Evolutionary conservation across 2,113 vertebrate genomes (phyloP), one percentile per base, ranked within the genome.

Genomic region (Tympanuchus pallidicinctus): DNA sequence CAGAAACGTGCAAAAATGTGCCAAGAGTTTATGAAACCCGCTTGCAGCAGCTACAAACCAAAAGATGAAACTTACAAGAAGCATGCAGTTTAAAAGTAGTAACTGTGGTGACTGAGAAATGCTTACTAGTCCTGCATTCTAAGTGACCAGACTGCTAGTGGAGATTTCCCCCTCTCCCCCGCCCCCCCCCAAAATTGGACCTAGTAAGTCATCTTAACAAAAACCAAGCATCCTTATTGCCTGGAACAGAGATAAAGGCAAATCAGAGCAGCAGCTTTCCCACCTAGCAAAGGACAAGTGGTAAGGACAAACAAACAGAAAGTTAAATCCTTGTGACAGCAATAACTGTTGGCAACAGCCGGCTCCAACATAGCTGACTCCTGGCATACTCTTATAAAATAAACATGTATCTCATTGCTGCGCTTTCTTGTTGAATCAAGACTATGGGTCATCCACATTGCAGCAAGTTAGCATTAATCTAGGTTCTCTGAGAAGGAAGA

Each of bases 341-440:
- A 70, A 2, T 13, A 63, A 32, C 56, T 67, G 6, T 69, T 75
- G 83, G 43, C 76, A 13, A 16, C 6, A 61, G 69, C 27, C 70
- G 63, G 38, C 8, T 27, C 56, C 48, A 38, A 65, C n/a, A 8
- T 40, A 54, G 1, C 2, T 1, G 19, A 63, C 14, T 2, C 38
- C 78, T 14, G 38, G 36, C 13, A 45, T 17, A 10, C 38, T 57
- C 43, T 19, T 43, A 11, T 66, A 11, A 74, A 74, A 75, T 14
- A 59, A 36, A 15, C 10, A 4, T 14, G n/a, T 12, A 5, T 57
- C 38, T 90, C 10, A 0, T 12, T 76, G 27, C 56, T 1, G 0
- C n/a, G 8, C 0, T 0, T 78, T 85, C 43, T 20, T 19, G 19
- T 66, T 66, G 59, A 73, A 5, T 3, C 34, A 34, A 18, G 38